Conservation (phyloP, 2,113 vertebrate species). For the Malaclemys terrapin region DNA sequence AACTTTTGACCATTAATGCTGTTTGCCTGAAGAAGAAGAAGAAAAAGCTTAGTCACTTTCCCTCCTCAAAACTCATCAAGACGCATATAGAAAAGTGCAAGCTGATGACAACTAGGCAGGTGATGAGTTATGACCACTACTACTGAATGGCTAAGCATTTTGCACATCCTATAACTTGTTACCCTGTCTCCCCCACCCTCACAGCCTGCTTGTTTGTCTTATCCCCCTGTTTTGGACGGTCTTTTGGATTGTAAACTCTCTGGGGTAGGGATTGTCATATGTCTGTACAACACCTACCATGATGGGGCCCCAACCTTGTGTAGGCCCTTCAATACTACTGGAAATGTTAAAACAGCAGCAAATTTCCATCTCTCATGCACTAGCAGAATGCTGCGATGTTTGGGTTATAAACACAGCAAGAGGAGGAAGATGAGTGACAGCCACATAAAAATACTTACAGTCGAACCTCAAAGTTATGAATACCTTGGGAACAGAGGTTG, state of each 20-base stretch:
- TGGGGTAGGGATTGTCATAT: background rate
- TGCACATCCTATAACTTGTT: background rate
- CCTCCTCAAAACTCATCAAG: background rate
- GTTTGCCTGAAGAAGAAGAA: slow-evolving; percentile 9
- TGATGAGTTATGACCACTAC: background rate
- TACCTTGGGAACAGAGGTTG: too few relatives aligned
- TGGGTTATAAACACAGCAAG: background rate
- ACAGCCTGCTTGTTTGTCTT: background rate
- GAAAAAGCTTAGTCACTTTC: background rate
- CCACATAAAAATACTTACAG: background rate
- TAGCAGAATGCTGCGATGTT: background rate
- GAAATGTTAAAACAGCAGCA: background rate
- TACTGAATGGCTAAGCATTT: background rate
- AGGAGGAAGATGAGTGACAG: background rate
- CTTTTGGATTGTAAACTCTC: background rate
- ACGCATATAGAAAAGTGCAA: background rate
- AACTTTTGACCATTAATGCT: background rate
- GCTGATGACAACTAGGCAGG: background rate
- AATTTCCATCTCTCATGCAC: background rate
- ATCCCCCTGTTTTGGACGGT: background rate
- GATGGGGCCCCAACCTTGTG: background rate
- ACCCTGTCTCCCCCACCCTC: background rate
- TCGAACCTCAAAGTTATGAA: too few relatives aligned
- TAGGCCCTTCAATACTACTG: background rate
- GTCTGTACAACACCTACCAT: background rate